Evolutionary conservation across 1,140 invertebrate genomes (phyloP), one percentile per base, ranked within the genome.

Genomic region (Papilio machaon): DNA sequence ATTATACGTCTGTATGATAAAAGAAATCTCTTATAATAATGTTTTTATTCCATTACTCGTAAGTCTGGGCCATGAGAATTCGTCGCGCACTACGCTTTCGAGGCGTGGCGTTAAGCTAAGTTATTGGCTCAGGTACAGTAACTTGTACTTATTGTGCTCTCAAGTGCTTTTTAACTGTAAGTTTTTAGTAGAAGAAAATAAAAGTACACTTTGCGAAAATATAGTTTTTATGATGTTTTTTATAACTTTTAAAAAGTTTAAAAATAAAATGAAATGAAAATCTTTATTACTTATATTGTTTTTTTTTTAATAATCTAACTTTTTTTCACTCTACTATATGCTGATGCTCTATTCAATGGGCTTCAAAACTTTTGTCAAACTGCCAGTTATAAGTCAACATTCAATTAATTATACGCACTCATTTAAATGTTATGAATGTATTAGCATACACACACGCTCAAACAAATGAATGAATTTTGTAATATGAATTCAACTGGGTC

Each of bases 1-100:
- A 79, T 82, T 85, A 87, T 87, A 64, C 76, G 60, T 79, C 64
- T 81, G 13, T 64, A 79, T 54, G 73, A 73, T 74, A 84, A 82
- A 84, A 82, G 82, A 84, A 77, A 78, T 60, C 80, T 8, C 54
- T 84, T 83, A 82, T 83, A 80, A 88, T 89, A 86, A 87, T 87
- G 85, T 87, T 88, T 89, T 86, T 84, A 87, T 87, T 86, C 86
- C 86, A 88, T 86, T 87, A 58, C 54, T 58, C n/a, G n/a, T 58
- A 88, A 83, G 78, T 83, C 80, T 80, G 76, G 49, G 80, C 73
- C 75, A 77, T 70, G 79, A 82, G 38, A 81, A 46, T 76, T 84
- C 70, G 84, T 77, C 82, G 74, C 84, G 74, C 82, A 82, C 83
- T 81, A 83, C 60, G 83, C 80, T 77, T 81, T 73, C 77, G 52